A percentile compares a stretch with the other conserved stretches of the same genome.
phyloP scores from a whole-genome alignment of 2,797 vertebrate species.

The Dermochelys coriacea region DNA sequence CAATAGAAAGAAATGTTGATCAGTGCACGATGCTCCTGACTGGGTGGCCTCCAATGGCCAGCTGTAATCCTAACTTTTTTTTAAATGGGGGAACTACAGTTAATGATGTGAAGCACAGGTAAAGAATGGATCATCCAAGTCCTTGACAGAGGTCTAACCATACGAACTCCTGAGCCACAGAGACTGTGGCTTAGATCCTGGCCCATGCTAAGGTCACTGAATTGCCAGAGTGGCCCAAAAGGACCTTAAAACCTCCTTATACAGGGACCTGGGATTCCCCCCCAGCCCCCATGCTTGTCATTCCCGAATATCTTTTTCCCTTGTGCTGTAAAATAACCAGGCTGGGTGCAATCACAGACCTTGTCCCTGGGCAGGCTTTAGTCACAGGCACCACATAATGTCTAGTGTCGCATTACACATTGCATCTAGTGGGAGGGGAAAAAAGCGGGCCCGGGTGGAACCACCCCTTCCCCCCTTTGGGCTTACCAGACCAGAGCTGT shows the following conservation, averaged over 20 bases:
- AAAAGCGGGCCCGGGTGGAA: background rate
- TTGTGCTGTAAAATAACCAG: background rate
- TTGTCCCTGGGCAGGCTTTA: background rate
- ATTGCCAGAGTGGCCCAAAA: background rate
- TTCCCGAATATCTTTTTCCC: background rate
- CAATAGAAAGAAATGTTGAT: background rate
- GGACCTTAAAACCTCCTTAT: background rate
- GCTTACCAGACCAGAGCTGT: background rate
- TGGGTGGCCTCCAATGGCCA: background rate
- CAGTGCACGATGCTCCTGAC: background rate
- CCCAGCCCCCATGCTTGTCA: background rate
- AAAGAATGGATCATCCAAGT: background rate
- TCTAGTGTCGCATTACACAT: background rate
- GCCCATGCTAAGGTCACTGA: background rate
- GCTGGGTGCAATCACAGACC: too few relatives aligned
- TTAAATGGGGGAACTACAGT: background rate
- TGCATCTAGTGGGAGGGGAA: too few relatives aligned
- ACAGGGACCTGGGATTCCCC: background rate
- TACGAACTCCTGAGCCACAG: background rate
- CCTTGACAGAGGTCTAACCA: background rate
- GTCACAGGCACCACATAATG: background rate
- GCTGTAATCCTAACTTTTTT: background rate
- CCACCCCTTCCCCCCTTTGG: too few relatives aligned
- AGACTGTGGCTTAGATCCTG: fast-evolving
- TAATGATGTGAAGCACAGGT: background rate